Evolutionary conservation across 1,140 invertebrate genomes (phyloP).

Genomic region (Bombus consobrinus): DNA sequence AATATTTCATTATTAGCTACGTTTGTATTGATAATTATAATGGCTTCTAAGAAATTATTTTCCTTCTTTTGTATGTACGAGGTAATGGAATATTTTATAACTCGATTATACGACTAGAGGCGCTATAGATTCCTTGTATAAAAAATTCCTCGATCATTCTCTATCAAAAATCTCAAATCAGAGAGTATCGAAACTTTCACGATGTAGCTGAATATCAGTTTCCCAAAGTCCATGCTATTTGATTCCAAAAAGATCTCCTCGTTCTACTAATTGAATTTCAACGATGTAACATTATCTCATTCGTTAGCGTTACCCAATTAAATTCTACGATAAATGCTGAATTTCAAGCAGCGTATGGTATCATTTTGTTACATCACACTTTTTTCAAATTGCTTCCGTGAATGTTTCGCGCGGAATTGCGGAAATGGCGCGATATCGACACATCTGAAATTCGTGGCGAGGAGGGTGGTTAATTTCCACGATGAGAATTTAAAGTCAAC

Average conservation of each 20-base stretch:
- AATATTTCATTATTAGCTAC: background rate
- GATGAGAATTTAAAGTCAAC: slow-evolving; percentile 37
- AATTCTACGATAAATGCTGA: background rate
- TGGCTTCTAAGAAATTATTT: background rate
- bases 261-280: background rate
- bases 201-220: too few species aligned
- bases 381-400: slow-evolving; percentile 12
- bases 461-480: slow-evolving; percentile 49
- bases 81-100: background rate
- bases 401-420: background rate
- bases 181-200: background rate
- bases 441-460: slow-evolving; percentile 24
- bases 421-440: slow-evolving; percentile 37
- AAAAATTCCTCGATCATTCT: background rate
- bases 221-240: background rate
- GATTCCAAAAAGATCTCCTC: background rate
- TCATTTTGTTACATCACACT: background rate
- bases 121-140: background rate
- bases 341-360: background rate
- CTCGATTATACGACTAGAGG: background rate
- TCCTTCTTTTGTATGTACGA: background rate
- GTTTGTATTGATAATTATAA: background rate
- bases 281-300: background rate
- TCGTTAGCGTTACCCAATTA: background rate
- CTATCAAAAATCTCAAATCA: background rate